Conservation (phyloP, 2,797 vertebrate species). For the Chelmon rostratus region DNA sequence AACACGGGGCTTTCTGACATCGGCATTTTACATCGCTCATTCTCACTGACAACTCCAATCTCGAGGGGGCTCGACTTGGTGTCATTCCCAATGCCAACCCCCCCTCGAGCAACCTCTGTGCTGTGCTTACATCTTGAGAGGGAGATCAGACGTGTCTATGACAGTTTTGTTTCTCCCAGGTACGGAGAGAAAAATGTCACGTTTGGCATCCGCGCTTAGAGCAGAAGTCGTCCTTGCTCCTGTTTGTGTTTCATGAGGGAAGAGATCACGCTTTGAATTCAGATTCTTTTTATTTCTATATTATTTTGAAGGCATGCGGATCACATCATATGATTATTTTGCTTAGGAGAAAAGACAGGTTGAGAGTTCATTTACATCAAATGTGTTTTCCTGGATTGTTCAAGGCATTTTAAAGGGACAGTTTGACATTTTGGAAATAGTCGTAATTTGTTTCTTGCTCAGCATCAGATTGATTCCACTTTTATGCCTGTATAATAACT, state of each 20-base stretch:
- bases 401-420: background rate
- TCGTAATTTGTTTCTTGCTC: background rate
- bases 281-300: conserved; percentile 4
- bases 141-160: conserved; percentile 50
- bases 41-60: conserved; percentile 82
- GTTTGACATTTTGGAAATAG: conserved; percentile 1
- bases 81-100: conserved; percentile 59
- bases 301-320: conserved; percentile 9
- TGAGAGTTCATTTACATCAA: conserved; percentile 4
- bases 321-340: conserved; percentile 13
- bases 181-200: conserved; percentile 50
- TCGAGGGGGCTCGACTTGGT: conserved; percentile 70
- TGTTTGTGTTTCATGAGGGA: conserved; percentile 36
- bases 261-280: conserved; percentile 30
- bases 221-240: conserved; percentile 24
- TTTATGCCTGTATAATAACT: background rate
- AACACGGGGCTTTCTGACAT: conserved; percentile 83
- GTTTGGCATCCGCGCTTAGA: conserved; percentile 45
- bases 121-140: conserved; percentile 59
- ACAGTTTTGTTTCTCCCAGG: conserved; percentile 58
- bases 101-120: conserved; percentile 39
- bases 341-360: background rate
- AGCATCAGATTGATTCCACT: background rate
- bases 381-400: background rate
- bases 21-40: conserved; percentile 79